A percentile compares a stretch with the other conserved stretches of the same genome.
Conservation (phyloP, 2,797 vertebrate genomes). For the Typhlichthys subterraneus region DNA sequence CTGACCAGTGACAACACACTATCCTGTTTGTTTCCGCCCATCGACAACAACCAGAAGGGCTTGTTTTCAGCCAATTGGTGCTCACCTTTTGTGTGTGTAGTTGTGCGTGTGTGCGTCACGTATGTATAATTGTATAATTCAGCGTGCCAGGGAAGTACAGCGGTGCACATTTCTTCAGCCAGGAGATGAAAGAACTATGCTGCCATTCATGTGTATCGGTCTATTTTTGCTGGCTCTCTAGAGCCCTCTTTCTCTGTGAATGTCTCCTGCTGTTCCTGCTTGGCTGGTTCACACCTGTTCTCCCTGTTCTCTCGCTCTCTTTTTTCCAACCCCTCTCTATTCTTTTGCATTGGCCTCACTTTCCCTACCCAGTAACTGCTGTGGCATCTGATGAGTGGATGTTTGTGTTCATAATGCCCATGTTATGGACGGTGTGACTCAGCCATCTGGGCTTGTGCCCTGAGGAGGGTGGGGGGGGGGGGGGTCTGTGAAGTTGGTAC, state of each 20-base stretch:
- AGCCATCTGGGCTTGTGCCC: slow-evolving; percentile 24
- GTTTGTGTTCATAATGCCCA: slow-evolving; percentile 26
- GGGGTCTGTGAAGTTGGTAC: slow-evolving; percentile 37
- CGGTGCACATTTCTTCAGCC: slow-evolving; percentile 66
- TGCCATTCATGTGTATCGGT: slow-evolving; percentile 21
- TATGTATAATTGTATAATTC: too few relatives aligned
- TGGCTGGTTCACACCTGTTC: neutral
- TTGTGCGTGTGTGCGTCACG: slow-evolving; percentile 4
- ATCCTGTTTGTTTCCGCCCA: neutral
- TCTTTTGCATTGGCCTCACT: neutral
- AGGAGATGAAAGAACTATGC: slow-evolving; percentile 69
- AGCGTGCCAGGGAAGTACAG: slow-evolving; percentile 58
- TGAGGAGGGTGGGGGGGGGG: too few relatives aligned
- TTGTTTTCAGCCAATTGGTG: slow-evolving; percentile 54
- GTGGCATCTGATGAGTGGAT: slow-evolving; percentile 17
- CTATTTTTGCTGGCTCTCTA: neutral
- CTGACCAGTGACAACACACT: slow-evolving; percentile 35
- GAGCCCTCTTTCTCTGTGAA: neutral
- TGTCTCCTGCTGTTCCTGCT: neutral
- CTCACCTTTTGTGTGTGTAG: slow-evolving; percentile 11
- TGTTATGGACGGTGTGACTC: slow-evolving; percentile 21
- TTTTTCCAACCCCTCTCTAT: slow-evolving; percentile 2
- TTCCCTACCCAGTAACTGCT: slow-evolving; percentile 26
- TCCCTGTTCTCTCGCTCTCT: neutral
- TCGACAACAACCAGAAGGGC: slow-evolving; percentile 35